Evolutionary conservation across 2,113 vertebrate genomes (phyloP).

Genomic region (Elachura formosa): DNA sequence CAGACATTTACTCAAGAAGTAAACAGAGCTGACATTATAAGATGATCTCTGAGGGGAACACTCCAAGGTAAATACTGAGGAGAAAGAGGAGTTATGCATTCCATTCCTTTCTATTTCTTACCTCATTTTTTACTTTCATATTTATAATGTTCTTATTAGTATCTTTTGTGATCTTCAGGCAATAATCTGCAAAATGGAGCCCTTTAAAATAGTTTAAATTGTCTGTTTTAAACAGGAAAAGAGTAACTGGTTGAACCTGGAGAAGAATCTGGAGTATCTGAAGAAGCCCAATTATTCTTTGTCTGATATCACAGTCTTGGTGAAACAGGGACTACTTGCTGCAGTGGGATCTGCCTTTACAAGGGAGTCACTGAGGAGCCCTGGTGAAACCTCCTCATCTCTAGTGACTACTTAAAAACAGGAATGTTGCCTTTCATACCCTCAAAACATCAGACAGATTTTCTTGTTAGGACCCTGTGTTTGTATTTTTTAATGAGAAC

Average conservation of each 20-base stretch:
- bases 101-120: background rate
- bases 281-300: background rate
- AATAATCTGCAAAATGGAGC: background rate
- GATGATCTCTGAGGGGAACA: background rate
- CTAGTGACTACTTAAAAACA: background rate
- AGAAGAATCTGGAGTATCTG: background rate
- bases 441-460: background rate
- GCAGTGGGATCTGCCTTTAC: background rate
- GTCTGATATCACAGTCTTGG: background rate
- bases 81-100: background rate
- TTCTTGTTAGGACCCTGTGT: background rate
- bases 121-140: background rate
- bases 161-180: background rate
- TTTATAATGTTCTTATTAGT: background rate
- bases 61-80: constrained; percentile 26
- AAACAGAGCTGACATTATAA: constrained; percentile 64
- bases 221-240: background rate
- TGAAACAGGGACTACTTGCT: background rate
- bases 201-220: background rate
- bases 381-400: background rate
- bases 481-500: background rate
- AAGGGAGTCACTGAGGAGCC: background rate
- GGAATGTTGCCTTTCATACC: background rate
- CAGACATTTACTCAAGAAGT: constrained; percentile 66
- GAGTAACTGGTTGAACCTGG: background rate